Percentiles rank a stretch among this genome's conserved stretches.
Conservation (phyloP, 2,113 vertebrate genomes). For the Gnathonemus echidnorhynchus region DNA sequence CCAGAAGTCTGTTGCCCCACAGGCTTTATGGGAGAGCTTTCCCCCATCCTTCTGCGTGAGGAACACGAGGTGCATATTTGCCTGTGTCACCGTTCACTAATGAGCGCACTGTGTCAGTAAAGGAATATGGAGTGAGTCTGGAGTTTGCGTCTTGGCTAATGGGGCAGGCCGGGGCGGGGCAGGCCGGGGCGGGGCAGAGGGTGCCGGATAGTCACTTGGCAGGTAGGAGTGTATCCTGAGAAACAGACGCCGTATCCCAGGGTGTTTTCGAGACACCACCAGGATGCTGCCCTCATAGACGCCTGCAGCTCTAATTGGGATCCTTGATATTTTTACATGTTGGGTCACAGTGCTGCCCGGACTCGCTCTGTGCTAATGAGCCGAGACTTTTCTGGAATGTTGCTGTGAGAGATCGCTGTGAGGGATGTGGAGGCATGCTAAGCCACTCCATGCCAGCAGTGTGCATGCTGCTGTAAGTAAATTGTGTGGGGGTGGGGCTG, state of each 20-base stretch:
- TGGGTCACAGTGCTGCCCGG: neutral
- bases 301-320: conserved; percentile 6
- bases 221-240: neutral
- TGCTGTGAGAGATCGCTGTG: conserved; percentile 2
- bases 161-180: neutral
- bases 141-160: conserved; percentile 12
- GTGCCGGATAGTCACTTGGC: neutral
- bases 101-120: neutral
- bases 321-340: neutral
- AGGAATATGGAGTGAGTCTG: neutral
- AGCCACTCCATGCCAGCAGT: neutral
- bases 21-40: conserved; percentile 32
- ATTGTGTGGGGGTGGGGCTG: neutral
- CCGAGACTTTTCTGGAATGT: neutral
- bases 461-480: conserved; percentile 1
- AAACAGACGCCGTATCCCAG: neutral
- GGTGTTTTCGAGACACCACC: neutral
- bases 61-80: conserved; percentile 26
- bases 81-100: neutral
- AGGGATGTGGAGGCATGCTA: neutral
- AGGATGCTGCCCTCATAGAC: conserved; percentile 14
- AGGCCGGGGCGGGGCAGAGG: neutral
- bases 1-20: conserved; percentile 25
- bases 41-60: conserved; percentile 10
- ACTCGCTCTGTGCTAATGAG: conserved; percentile 9